phyloP scores from a whole-genome alignment of 2,113 vertebrate genomes.

The Sitta europaea region DNA sequence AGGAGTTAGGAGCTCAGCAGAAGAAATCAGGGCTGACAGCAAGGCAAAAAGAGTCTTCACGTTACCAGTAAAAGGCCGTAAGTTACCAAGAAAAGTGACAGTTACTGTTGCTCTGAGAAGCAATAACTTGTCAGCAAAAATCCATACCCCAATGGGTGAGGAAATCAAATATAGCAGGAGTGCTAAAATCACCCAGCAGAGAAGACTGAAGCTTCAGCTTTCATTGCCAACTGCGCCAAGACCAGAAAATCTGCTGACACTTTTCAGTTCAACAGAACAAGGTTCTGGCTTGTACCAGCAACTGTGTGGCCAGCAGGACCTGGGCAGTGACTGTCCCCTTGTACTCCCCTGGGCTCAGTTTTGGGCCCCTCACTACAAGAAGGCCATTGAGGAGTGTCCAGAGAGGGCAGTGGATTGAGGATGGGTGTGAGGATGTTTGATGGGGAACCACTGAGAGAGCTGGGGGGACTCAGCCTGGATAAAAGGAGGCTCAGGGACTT shows the following conservation, averaged over 20 bases:
- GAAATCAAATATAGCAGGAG: conserved; percentile 36
- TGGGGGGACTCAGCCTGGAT: neutral
- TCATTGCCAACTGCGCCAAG: neutral
- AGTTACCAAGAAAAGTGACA: conserved; percentile 16
- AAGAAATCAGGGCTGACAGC: conserved; percentile 18
- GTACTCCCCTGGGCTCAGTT: neutral
- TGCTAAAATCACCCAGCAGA: conserved; percentile 37
- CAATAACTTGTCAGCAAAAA: conserved; percentile 54
- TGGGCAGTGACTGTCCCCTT: neutral
- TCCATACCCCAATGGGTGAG: conserved; percentile 16
- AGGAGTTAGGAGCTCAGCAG: conserved; percentile 17
- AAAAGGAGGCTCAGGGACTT: neutral
- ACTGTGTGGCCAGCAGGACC: neutral
- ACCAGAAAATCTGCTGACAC: neutral
- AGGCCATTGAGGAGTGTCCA: neutral
- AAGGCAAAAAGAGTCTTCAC: conserved; percentile 2
- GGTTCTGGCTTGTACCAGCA: neutral
- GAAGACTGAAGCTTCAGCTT: neutral
- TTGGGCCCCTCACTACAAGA: neutral
- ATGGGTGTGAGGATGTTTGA: neutral
- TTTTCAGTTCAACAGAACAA: neutral
- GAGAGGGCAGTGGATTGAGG: neutral
- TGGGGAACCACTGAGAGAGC: neutral
- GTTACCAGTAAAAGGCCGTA: neutral
- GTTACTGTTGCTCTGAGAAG: conserved; percentile 31